Base-by-base conservation (phyloP, 2,888 invertebrate genomes). In the Vanessa cardui region DNA sequence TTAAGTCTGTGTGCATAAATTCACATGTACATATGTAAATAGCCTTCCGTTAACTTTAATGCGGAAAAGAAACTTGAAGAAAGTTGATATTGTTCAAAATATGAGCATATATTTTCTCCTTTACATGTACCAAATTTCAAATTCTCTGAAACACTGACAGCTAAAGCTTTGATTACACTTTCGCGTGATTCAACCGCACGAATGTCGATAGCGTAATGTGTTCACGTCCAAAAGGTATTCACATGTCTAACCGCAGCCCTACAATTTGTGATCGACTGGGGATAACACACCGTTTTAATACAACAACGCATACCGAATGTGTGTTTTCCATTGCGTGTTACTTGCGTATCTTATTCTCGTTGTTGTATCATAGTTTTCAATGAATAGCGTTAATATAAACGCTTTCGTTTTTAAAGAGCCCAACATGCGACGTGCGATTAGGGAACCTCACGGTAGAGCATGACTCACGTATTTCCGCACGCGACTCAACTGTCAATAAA, bases 401-500 rank as follows among this genome's bases (percentile, higher is more conserved):
- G 18, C 18, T 56, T 65, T 7, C 62, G 33, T 12, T 31, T 12
- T 4, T 16, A 21, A 64, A 61, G 54, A 54, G 31, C 50, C 52
- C 62, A 50, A 20, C 62, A 64, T 58, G 49, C 45, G 65, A 64
- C 59, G 46, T 33, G 58, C 68, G 68, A 64, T 67, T 66, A 70
- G 74, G 74, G 67, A 74, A 71, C 78, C 80, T 78, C 80, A 79
- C 79, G 79, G 74, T 74, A 72, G 70, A 61, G 71, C 76, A 79
- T 81, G 82, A 82, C 78, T 84, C 85, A 85, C 85, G 83, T 83
- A 79, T 76, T 63, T 73, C 72, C 72, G 71, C 82, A 83, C 83
- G 84, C 83, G 83, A 84, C 80, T 75, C 66, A 78, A 80, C 80
- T 84, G 77, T 77, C 78, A 81, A 85, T 80, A 73, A 67, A 72